Conservation (phyloP, 1,140 invertebrate species). For the Drosophila erecta region DNA sequence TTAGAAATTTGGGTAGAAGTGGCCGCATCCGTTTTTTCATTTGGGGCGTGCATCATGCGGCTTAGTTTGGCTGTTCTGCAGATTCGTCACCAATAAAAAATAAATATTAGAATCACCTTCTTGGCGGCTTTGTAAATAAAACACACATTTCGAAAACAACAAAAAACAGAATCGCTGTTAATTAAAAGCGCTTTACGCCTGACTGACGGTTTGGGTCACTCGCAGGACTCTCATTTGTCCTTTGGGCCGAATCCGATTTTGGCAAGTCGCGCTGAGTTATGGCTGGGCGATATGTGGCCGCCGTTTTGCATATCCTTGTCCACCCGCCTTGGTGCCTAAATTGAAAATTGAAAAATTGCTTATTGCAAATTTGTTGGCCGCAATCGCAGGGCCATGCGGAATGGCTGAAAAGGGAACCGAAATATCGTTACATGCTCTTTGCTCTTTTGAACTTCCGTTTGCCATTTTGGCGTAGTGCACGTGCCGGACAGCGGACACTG, state of each 20-base stretch:
- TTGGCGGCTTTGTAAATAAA: not conserved
- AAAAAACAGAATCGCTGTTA: not conserved
- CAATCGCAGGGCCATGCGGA: conserved; percentile 69
- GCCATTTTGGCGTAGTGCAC: conserved; percentile 72
- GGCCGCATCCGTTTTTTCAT: conserved; percentile 37
- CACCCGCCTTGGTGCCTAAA: conserved; percentile 66
- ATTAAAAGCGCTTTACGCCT: not conserved
- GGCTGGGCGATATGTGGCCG: conserved; percentile 41
- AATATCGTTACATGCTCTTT: conserved; percentile 74
- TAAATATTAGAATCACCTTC: not conserved
- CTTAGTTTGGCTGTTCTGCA: conserved; percentile 39
- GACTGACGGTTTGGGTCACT: conserved; percentile 7
- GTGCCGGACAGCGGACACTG: conserved; percentile 46
- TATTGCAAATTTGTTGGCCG: conserved; percentile 80
- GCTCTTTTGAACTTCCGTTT: conserved; percentile 77
- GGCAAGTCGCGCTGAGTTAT: conserved; percentile 46
- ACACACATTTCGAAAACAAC: not conserved
- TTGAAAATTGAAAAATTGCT: conserved; percentile 83
- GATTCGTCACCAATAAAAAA: conserved; percentile 26
- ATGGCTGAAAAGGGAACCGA: conserved; percentile 15
- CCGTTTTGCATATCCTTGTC: conserved; percentile 67
- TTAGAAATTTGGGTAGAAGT: not conserved
- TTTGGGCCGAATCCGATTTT: conserved; percentile 27
- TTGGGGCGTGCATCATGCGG: conserved; percentile 51
- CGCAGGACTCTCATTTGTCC: conserved; percentile 32